These are phyloP conservation scores for Taphrorychus bicolor DNA, from an alignment of 2,888 invertebrate species.

Conservation along the genomic window DNA sequence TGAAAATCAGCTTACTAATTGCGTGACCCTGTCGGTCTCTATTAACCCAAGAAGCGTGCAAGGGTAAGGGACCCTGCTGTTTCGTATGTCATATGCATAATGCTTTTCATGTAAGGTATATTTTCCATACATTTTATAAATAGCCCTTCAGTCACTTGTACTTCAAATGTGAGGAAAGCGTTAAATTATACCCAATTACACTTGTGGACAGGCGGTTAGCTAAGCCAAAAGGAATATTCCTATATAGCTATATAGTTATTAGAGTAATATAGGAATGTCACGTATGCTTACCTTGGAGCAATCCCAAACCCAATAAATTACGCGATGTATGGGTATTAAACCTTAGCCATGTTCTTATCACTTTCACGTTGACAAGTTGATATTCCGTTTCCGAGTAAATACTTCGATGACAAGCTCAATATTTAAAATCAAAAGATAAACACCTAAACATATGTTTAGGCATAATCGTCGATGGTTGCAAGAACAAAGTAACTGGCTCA, in stretches of 20 bases:
- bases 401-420: constrained; percentile 29
- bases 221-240: no score
- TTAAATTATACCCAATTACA: not conserved
- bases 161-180: not conserved
- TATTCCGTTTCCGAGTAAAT: constrained; percentile 28
- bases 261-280: no score
- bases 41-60: not conserved
- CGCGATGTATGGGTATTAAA: constrained; percentile 1
- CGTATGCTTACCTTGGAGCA: not conserved
- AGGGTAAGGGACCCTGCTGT: not conserved
- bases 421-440: constrained; percentile 39
- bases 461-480: constrained; percentile 12
- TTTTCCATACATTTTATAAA: not conserved
- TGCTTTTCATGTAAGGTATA: not conserved
- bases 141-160: no score
- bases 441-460: constrained; percentile 27
- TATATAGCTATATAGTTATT: no score
- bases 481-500: constrained; percentile 21
- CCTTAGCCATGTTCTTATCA: constrained; percentile 20
- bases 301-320: not conserved
- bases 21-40: not conserved
- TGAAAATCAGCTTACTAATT: not conserved
- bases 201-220: no score
- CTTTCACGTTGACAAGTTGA: constrained; percentile 28
- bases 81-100: not conserved